A percentile compares a stretch with the other conserved stretches of the same genome.
phyloP scores from a whole-genome alignment of 2,888 invertebrate species.

The Spisula solida region DNA sequence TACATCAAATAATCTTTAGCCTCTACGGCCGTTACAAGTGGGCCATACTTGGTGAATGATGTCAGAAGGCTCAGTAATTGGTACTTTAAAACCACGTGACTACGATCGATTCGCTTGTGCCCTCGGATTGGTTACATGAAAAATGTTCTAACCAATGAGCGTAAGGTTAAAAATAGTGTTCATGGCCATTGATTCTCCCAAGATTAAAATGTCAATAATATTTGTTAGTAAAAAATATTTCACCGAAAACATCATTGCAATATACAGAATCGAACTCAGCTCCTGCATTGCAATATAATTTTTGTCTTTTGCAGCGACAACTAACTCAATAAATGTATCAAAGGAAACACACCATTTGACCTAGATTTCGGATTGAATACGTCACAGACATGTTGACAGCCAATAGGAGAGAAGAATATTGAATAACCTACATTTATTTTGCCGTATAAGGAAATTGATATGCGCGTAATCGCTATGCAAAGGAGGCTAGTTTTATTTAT shows the following conservation, averaged over 20 bases:
- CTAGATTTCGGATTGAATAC: conserved; percentile 27
- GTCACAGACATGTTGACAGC: not conserved
- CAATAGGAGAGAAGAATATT: conserved; percentile 32
- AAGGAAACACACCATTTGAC: not conserved
- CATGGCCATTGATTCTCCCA: conserved; percentile 40
- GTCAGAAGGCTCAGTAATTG: conserved; percentile 56
- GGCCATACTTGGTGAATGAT: conserved; percentile 53
- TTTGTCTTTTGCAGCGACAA: not conserved
- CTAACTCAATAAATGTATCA: not conserved
- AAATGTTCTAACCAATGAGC: conserved; percentile 25
- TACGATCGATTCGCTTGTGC: not conserved
- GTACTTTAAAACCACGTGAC: conserved; percentile 63
- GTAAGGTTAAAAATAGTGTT: conserved; percentile 31
- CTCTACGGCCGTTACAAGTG: conserved; percentile 14
- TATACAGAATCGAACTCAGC: not conserved
- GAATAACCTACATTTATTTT: conserved; percentile 48
- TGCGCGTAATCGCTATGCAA: conserved; percentile 60
- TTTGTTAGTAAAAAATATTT: not conserved
- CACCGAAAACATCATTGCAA: conserved; percentile 18
- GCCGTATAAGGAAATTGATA: conserved; percentile 37
- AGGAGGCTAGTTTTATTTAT: conserved; percentile 49
- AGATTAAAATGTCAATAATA: conserved; percentile 39
- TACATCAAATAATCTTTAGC: not conserved
- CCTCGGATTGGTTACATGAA: conserved; percentile 28
- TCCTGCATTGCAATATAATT: conserved; percentile 18